These are phyloP conservation scores for Parotia lawesii DNA, from an alignment of 2,113 vertebrate species.

Conservation along the genomic window DNA sequence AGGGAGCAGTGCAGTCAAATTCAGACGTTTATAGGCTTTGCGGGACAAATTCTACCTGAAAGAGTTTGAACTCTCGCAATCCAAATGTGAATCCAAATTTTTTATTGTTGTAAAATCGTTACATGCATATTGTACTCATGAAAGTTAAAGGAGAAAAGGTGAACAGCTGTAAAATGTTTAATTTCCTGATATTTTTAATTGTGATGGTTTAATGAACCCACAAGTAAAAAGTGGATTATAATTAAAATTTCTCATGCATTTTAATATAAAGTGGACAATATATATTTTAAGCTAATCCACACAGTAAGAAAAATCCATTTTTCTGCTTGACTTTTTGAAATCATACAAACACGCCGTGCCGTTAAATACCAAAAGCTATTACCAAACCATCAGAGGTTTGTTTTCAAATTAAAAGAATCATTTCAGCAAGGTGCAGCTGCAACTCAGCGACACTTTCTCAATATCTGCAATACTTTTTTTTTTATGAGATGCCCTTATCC, in stretches of 20 bases:
- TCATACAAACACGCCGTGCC: background rate
- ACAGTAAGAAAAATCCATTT: background rate
- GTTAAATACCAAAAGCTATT: background rate
- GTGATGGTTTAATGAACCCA: background rate
- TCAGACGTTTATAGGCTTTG: background rate
- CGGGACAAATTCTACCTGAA: slow-evolving; percentile 14
- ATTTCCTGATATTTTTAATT: slow-evolving; percentile 37
- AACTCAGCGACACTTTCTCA: background rate
- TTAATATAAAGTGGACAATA: background rate
- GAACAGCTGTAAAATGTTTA: slow-evolving; percentile 6
- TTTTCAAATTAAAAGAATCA: background rate
- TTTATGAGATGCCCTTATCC: background rate
- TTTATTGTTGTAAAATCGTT: background rate
- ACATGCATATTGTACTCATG: background rate
- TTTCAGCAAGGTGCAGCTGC: slow-evolving; percentile 3
- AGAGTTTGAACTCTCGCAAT: background rate
- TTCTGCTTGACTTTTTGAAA: background rate
- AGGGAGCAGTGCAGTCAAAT: background rate
- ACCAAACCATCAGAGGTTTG: background rate
- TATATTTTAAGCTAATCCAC: background rate
- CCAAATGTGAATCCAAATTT: background rate
- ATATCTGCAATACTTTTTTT: background rate
- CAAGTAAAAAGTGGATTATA: background rate
- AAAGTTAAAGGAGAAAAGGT: background rate
- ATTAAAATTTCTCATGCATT: background rate